Base-by-base conservation (phyloP, 1,140 invertebrate species). In the Atta texana region DNA sequence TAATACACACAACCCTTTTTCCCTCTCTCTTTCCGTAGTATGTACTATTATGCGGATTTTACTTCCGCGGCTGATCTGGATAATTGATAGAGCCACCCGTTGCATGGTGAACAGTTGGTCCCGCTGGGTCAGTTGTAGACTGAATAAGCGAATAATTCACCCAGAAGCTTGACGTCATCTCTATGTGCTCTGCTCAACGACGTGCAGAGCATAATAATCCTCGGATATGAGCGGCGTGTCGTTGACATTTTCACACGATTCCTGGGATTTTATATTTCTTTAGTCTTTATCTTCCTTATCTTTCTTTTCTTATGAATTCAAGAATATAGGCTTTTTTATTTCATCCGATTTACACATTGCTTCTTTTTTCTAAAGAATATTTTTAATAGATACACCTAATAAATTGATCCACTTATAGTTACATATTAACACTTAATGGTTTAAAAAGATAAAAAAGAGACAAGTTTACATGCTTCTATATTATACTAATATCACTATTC, bases 21-120 rank as follows among this genome's bases (percentile, higher is more conserved):
- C 49, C 44, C 5, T 7, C 28, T 31, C 4, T 18, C 1, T 57
- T 57, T 18, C 39, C 10, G 16, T 57, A 59, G 18, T n/a, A 55
- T 8, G 53, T 18, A 72, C 44, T 61, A 74, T 28, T 75, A 74
- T 75, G 55, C 69, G 55, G 39, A 84, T 84, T 31, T 84, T 84
- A 82, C 61, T 82, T 74, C 24, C 80, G 53, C 80, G 53, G 4
- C 39, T 55, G 68, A 68, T 21, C 68, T 82, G 68, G 68, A 82
- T 72, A 61, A 72, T 34, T 34, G 24, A 61, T 44, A 12, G 39
- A 12, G 39, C 18, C 68, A 72, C 53, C 53, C 53, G 12, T 82
- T 82, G 55, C 80, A n/a, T 24, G 28, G n/a, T 28, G 34, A 74
- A 82, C 39, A 84, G 28, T 34, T 49, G 80, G 18, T 82, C 53